Conservation (phyloP, 2,888 invertebrate genomes). For the Oligia fasciuncula region DNA sequence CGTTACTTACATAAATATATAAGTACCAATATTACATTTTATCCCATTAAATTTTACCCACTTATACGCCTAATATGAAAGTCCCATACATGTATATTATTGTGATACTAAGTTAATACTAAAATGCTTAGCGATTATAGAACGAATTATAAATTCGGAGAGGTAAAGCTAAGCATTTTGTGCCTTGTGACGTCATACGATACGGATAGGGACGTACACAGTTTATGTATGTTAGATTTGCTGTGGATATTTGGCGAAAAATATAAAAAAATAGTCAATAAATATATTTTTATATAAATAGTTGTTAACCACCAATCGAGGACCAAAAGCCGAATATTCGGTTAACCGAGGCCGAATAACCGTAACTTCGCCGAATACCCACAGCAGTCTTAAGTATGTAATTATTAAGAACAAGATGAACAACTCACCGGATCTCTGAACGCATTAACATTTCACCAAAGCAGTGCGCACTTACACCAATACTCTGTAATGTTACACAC, state of each 20-base stretch:
- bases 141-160: conserved; percentile 60
- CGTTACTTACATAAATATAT: conserved; percentile 47
- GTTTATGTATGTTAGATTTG: conserved; percentile 70
- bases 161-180: conserved; percentile 70
- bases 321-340: conserved; percentile 14
- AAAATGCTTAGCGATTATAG: conserved; percentile 69
- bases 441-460: conserved; percentile 90
- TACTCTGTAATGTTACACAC: conserved; percentile 85
- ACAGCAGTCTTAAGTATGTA: conserved; percentile 64
- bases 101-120: conserved; percentile 64
- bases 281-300: background rate
- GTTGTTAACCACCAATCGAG: background rate
- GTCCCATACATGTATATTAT: conserved; percentile 63
- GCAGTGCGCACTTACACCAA: conserved; percentile 89
- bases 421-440: conserved; percentile 88
- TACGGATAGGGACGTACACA: conserved; percentile 76
- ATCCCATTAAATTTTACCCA: conserved; percentile 59
- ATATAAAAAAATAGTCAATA: background rate
- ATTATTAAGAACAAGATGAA: conserved; percentile 87
- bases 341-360: conserved; percentile 24
- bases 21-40: conserved; percentile 52
- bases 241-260: conserved; percentile 60
- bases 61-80: conserved; percentile 58
- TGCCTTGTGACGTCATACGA: conserved; percentile 69
- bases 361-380: conserved; percentile 43